Base-by-base conservation (phyloP, 23 tunicate genomes). In the Styela clava region DNA sequence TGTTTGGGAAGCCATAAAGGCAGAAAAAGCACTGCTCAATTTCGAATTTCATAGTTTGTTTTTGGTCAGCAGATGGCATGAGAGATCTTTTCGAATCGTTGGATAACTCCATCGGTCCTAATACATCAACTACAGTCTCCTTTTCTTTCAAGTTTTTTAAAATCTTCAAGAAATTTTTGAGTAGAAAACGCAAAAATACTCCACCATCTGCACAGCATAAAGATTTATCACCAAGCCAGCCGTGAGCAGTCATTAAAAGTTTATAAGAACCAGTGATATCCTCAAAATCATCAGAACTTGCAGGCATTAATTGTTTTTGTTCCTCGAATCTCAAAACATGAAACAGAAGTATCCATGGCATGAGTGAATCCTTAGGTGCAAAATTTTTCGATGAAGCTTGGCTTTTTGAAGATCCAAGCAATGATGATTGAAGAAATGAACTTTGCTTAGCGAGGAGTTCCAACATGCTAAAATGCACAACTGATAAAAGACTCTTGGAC, bases 211-310 rank as follows among this genome's bases (percentile, higher is more conserved):
- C 33, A 63, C 83, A 79, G 22, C 83, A 79, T 9, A 29, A 24
- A 82, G 90, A 74, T 71, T 79, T 82, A 61, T 85, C 97, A 51
- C 90, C 97, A 74, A 86, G 28, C 97, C 97, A 91, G 79, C 85
- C 71, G 69, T 91, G 97, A 31, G 87, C 87, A 20, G 87, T 73
- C 28, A 74, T 35, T 62, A 91, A 87, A 64, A 91, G 35, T 0
- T n/a, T 24, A 27, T 82, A 63, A 18, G 89, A 85, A 20, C 64
- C 81, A 44, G 64, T 26, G 5, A 22, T 71, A 35, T 34, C 37
- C 16, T 30, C 34, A 5, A 32, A 3, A 5, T 3, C 77, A 3
- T 71, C 77, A 16, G 16, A 71, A 31, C 9, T 21, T 32, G 34
- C 12, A 12, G 9, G 7, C 12, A 44, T 5, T 12, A 12, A 44